These are phyloP conservation scores for Saccopteryx bilineata DNA, from an alignment of 2,113 vertebrate species.

Conservation along the genomic window DNA sequence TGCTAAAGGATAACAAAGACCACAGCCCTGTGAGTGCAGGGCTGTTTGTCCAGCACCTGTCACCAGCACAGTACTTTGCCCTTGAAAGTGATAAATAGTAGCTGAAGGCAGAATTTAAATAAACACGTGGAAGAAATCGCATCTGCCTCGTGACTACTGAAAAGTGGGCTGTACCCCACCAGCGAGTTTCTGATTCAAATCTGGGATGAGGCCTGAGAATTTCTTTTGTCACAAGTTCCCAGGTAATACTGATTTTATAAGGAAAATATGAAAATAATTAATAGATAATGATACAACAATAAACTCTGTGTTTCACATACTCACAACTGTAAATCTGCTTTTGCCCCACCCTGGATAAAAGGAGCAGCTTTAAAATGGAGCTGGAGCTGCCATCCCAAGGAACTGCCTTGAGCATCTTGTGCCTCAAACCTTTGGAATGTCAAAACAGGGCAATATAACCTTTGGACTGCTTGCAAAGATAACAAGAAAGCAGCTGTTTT, in stretches of 20 bases:
- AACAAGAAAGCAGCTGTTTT: not conserved
- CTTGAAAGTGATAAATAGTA: not conserved
- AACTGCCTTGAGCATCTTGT: not conserved
- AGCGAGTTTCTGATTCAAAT: not conserved
- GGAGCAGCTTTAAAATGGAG: not conserved
- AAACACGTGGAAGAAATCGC: not conserved
- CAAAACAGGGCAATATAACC: not conserved
- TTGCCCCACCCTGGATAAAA: not conserved
- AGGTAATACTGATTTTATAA: not conserved
- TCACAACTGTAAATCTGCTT: too few relatives aligned
- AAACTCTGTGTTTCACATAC: too few relatives aligned
- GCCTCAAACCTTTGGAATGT: not conserved
- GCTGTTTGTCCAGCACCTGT: not conserved
- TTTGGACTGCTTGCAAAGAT: not conserved
- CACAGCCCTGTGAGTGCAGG: rapidly evolving
- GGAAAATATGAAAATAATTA: not conserved
- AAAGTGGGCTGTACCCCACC: not conserved
- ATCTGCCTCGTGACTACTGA: not conserved
- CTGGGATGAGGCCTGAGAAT: not conserved
- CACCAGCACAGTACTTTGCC: not conserved
- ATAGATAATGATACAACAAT: not conserved
- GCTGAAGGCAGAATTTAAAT: not conserved
- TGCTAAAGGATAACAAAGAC: not conserved
- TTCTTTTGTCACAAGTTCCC: not conserved
- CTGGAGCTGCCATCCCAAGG: not conserved